phyloP scores from a whole-genome alignment of 1,140 invertebrate genomes.

The Dufourea novaeangliae region DNA sequence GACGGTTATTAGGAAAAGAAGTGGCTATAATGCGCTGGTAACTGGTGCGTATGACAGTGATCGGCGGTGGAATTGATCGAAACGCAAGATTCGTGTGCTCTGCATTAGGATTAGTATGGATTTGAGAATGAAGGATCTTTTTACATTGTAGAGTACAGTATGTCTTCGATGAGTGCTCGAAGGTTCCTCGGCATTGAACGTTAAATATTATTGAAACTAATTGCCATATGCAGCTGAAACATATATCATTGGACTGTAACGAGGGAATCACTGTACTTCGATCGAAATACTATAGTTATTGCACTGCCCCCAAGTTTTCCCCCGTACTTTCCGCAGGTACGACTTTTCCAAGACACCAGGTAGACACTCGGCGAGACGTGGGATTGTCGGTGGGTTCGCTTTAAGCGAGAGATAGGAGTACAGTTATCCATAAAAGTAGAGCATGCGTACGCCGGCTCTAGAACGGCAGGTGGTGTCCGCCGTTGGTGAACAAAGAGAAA shows the following conservation, averaged over 20 bases:
- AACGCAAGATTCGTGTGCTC: too few relatives aligned
- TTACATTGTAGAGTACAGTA: too few relatives aligned
- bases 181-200: too few relatives aligned
- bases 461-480: constrained; percentile 70
- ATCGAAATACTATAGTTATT: too few relatives aligned
- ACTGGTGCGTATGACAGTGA: not conserved
- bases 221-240: too few relatives aligned
- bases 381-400: constrained; percentile 54
- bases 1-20: constrained; percentile 24
- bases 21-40: not conserved
- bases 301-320: not conserved
- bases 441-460: constrained; percentile 66
- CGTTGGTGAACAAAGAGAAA: constrained; percentile 64
- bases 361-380: constrained; percentile 35
- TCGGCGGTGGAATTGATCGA: not conserved
- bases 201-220: too few relatives aligned
- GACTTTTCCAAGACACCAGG: constrained; percentile 35
- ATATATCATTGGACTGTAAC: too few relatives aligned
- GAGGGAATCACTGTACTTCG: too few relatives aligned
- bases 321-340: not conserved
- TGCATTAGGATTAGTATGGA: too few relatives aligned
- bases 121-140: too few relatives aligned
- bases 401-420: constrained; percentile 67
- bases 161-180: too few relatives aligned
- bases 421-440: constrained; percentile 73